A percentile compares a stretch with the other conserved stretches of the same genome.
Conservation (phyloP, 2,797 vertebrate genomes). For the Phoeniculus purpureus region DNA sequence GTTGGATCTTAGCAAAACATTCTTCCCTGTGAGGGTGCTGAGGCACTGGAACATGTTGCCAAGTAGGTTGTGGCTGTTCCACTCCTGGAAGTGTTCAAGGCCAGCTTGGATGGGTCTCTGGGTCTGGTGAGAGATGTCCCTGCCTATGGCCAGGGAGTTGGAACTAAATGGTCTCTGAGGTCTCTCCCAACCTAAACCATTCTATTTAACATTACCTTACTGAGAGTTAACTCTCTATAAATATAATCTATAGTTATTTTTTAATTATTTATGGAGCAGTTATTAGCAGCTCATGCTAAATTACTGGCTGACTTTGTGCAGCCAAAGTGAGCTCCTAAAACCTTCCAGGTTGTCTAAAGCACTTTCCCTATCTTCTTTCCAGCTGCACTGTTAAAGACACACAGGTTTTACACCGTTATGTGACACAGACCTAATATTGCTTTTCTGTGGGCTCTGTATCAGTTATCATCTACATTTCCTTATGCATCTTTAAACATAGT, state of each 20-base stretch:
- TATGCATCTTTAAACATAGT: background rate
- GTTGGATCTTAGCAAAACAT: too few relatives aligned
- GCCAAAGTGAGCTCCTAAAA: background rate
- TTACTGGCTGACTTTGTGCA: background rate
- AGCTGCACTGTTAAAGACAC: background rate
- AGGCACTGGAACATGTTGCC: too few relatives aligned
- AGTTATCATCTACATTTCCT: slow-evolving; percentile 1
- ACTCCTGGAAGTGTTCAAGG: too few relatives aligned
- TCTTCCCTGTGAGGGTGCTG: too few relatives aligned
- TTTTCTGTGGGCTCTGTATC: background rate
- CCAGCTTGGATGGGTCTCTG: too few relatives aligned
- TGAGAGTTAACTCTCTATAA: background rate
- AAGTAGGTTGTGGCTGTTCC: too few relatives aligned
- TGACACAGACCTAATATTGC: background rate
- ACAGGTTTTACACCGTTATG: background rate
- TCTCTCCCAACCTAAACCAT: too few relatives aligned
- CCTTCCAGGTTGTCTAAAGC: background rate
- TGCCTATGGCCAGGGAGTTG: too few relatives aligned
- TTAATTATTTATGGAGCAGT: background rate
- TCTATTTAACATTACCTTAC: background rate
- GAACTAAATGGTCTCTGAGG: too few relatives aligned
- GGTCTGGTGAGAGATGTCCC: too few relatives aligned
- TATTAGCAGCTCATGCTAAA: background rate
- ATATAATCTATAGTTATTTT: background rate
- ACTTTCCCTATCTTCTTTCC: background rate